Base-by-base conservation (phyloP, 2,888 invertebrate species). In the Cremastobaeus sp. region DNA sequence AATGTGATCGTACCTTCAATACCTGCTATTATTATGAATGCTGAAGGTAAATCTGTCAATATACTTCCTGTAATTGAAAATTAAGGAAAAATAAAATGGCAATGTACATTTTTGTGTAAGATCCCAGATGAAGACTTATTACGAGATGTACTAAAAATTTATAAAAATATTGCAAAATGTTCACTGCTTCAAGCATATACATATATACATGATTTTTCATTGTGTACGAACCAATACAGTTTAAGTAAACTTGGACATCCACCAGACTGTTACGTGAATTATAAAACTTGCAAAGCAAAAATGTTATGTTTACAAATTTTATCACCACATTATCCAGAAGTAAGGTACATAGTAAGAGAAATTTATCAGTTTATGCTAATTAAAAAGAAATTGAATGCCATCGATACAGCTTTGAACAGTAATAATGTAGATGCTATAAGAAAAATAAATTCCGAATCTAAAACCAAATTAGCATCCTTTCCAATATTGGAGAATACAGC, bases 241-340 rank as follows among this genome's bases (percentile, higher is more conserved):
- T 8, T 8, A 2, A 4, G 8, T 9, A 48, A 20, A 50, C 30
- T 66, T 1, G 75, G 75, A 5, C 75, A 75, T 57, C 35, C 45
- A 4, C 18, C 47, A 25, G 20, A 17, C 9, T 47, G 45, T 9
- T 47, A 47, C 9, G n/a, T 9, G 1, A 15, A 28, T 47, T 28
- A 28, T 15, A 17, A 48, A 11, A 11, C 32, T 1, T 48, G 32
- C 11, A 17, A 30, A 5, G 8, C 32, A n/a, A 48, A 17, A 48
- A 32, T 48, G 32, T 18, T 48, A 18, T 30, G 48, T 11, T 18
- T 48, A n/a, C 18, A 48, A 32, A 32, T 30, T 32, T 11, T 32
- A n/a, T 48, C 48, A 3, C 48, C 48, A n/a, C 48, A 48, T 32
- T 39, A 18, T 18, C 39, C 39, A 1, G 39, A 39, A 39, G 18